Evolutionary conservation across 2,888 invertebrate species (phyloP).

Genomic region (Octonoba sinensis): DNA sequence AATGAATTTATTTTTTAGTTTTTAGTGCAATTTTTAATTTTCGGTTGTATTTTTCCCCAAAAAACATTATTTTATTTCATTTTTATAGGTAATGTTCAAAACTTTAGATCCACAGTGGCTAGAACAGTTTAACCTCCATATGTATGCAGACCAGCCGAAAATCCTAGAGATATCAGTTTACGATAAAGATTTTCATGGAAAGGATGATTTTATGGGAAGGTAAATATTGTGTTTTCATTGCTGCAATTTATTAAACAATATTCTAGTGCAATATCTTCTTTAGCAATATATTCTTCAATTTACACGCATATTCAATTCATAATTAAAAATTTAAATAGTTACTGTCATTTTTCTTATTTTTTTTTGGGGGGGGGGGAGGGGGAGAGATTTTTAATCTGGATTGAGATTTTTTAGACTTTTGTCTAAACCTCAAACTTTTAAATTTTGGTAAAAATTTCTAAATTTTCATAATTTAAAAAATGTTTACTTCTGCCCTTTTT

Average conservation of each 20-base stretch:
- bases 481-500: no score
- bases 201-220: constrained; percentile 89
- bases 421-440: no score
- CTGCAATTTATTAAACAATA: not conserved
- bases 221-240: constrained; percentile 69
- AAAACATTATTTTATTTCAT: not conserved
- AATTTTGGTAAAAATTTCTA: no score
- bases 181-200: constrained; percentile 87
- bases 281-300: not conserved
- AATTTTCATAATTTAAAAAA: no score
- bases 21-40: no score
- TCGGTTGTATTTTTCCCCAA: no score
- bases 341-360: no score
- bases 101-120: constrained; percentile 91
- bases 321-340: not conserved
- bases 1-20: no score
- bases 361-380: no score
- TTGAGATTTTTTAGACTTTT: no score
- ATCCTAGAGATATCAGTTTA: constrained; percentile 91
- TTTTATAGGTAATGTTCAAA: constrained; percentile 75
- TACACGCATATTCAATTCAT: not conserved
- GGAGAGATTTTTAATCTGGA: no score
- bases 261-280: not conserved
- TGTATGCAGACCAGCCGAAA: constrained; percentile 94
- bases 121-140: constrained; percentile 96